These are phyloP conservation scores for Chamaedrilus cognettii DNA, from an alignment of 2,888 invertebrate species.

Conservation along the genomic window DNA sequence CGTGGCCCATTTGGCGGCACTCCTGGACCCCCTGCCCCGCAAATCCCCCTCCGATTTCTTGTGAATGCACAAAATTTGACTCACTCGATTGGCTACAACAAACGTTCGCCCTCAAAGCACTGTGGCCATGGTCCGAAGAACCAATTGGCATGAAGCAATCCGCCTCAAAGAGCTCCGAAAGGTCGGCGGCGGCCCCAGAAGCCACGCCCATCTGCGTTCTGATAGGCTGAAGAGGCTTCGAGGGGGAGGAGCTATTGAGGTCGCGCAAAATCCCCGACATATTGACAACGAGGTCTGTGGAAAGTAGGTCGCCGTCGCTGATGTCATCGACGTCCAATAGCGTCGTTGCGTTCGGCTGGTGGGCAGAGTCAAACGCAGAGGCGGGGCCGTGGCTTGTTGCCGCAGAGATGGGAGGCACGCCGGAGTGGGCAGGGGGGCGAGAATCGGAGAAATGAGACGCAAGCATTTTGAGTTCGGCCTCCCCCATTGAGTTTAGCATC, in stretches of 20 bases:
- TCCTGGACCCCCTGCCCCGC: background rate
- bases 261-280: constrained; percentile 28
- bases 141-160: too few species aligned
- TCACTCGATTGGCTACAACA: too few species aligned
- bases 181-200: background rate
- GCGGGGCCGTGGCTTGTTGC: background rate
- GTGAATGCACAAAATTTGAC: too few species aligned
- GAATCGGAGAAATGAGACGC: constrained; percentile 22
- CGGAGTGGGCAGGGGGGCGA: background rate
- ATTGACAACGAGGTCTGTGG: constrained; percentile 29
- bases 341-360: background rate
- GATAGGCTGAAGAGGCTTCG: too few species aligned
- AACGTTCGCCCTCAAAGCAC: too few species aligned
- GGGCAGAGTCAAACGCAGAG: background rate
- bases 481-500: constrained; percentile 34
- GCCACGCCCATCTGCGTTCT: background rate
- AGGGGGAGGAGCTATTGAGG: constrained; percentile 2
- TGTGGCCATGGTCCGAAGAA: too few species aligned
- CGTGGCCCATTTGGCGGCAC: too few species aligned
- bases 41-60: background rate
- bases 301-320: constrained; percentile 36
- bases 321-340: constrained; percentile 38
- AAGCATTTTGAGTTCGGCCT: constrained; percentile 27
- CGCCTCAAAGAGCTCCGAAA: background rate
- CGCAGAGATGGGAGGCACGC: background rate